Base-by-base conservation (phyloP, 2,888 invertebrate genomes). In the Amphiduros pacificus region DNA sequence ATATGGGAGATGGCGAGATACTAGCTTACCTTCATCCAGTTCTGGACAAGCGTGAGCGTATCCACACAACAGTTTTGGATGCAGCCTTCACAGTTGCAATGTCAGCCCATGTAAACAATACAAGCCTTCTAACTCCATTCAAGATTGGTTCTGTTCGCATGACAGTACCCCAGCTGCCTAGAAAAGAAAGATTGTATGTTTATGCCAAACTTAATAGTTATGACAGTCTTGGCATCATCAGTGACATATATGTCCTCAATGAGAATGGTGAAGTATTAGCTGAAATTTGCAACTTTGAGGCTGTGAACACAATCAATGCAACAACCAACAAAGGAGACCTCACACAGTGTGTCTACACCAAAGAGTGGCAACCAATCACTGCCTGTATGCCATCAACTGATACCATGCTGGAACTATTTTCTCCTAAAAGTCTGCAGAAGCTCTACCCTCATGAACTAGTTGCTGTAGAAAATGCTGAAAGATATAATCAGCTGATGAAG, bases 221-320 rank as follows among this genome's bases (percentile, higher is more conserved):
- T 26, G 40, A 26, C 26, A 24, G 49, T 17, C 26, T 26, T 28
- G 31, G 48, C 11, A 24, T 61, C 14, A 49, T 31, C 14, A 50
- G 32, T 28, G 61, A 55, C 49, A 22, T 61, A n/a, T 22, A 24
- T 14, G 20, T 61, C 27, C 27, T 40, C 14, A 49, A 49, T 24
- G 55, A 55, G n/a, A 40, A 54, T n/a, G 61, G 61, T 9, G 49
- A 61, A 11, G 32, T 61, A 4, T 9, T 61, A 24, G 53, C 51
- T 24, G 55, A 55, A 27, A 55, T 61, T n/a, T 22, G 14, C 9
- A 51, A 51, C 24, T 55, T 61, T 40, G 24, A 22, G 11, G 61
- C 54, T 31, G 41, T 49, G 36, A 61, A 61, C 50, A 28, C 32
- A 2, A 41, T 49, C 14, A 27, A 24, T 11, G n/a, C 48, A 17